Conservation (phyloP, 2,797 vertebrate species). For the Eulemur mongoz region DNA sequence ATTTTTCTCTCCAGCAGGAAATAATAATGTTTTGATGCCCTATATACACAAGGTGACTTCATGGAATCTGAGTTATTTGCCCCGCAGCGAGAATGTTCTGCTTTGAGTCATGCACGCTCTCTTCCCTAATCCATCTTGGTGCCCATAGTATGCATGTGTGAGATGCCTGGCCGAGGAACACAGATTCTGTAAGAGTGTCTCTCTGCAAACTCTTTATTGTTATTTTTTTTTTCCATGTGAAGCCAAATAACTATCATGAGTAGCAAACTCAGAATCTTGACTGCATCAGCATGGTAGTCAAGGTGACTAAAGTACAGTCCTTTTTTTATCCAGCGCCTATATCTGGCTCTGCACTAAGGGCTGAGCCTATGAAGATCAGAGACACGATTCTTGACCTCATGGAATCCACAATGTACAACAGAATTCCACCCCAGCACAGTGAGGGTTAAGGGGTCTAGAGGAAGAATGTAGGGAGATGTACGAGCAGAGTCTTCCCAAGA, state of each 20-base stretch:
- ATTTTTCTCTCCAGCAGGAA: neutral
- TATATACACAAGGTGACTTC: neutral
- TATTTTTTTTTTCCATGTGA: neutral
- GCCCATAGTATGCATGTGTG: neutral
- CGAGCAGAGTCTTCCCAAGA: neutral
- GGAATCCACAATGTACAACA: neutral
- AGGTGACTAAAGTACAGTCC: neutral
- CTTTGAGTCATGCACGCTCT: neutral
- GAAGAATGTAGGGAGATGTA: neutral
- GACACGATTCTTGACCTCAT: neutral
- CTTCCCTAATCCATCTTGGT: neutral
- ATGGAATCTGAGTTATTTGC: neutral
- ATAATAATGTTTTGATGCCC: neutral
- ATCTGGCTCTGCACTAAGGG: too few relatives aligned
- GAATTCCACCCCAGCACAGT: neutral
- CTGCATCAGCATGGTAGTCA: neutral
- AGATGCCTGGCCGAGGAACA: neutral
- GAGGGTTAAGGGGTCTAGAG: neutral
- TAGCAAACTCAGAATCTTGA: neutral
- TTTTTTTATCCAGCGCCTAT: neutral
- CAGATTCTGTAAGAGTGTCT: neutral
- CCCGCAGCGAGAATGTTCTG: neutral
- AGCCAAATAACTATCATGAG: neutral
- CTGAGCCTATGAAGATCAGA: neutral
- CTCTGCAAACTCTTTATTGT: neutral